Conservation (phyloP, 2,113 vertebrate species). For the Bothrops jararaca region DNA sequence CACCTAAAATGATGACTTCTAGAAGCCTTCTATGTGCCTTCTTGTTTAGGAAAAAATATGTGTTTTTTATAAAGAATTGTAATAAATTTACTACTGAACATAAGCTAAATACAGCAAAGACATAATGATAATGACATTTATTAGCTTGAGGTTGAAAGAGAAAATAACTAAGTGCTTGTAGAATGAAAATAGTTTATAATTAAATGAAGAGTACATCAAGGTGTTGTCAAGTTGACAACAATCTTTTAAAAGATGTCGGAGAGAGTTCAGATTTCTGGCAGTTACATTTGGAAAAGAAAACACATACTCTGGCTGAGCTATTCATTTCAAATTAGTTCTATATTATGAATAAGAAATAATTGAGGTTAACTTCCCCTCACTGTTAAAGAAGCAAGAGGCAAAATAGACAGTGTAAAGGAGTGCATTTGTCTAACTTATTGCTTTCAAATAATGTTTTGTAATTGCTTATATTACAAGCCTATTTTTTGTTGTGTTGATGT, state of each 20-base stretch:
- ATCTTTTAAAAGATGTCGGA: background rate
- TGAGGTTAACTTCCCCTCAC: background rate
- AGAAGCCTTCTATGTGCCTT: too few relatives aligned
- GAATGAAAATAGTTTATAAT: background rate
- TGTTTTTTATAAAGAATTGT: background rate
- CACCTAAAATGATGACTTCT: background rate
- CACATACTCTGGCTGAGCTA: too few relatives aligned
- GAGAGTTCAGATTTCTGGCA: background rate
- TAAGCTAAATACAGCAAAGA: background rate
- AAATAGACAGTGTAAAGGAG: background rate
- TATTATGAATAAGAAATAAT: background rate
- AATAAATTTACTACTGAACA: background rate
- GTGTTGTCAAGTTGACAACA: background rate
- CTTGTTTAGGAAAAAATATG: background rate
- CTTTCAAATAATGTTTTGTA: background rate
- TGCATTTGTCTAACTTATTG: background rate
- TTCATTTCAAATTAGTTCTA: background rate
- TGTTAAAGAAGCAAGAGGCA: background rate
- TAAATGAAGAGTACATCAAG: background rate
- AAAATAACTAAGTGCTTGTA: background rate
- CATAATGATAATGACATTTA: background rate
- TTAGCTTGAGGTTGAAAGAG: background rate
- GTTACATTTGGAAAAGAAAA: background rate
- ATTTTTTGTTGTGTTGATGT: background rate
- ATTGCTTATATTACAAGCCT: background rate